Base-by-base conservation (phyloP, 2,888 invertebrate species). In the Erebia epiphron region DNA sequence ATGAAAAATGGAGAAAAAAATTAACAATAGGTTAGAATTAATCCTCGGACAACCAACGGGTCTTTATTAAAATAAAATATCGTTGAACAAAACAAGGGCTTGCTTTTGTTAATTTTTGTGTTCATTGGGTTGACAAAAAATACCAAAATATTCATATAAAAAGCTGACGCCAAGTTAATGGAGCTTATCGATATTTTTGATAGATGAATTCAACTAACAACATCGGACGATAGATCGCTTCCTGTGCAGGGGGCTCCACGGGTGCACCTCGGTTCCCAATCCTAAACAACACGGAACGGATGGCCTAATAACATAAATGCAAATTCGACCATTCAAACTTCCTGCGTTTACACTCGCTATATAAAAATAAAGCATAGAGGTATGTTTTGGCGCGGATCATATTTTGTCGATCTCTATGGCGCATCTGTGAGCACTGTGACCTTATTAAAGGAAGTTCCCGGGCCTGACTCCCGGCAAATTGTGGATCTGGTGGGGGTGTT, bases 261-360 rank as follows among this genome's bases (percentile, higher is more conserved):
- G 68, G 70, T 75, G 73, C 75, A 69, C 43, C 56, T 70, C 56
- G 67, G 75, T 65, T 75, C 77, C 75, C 77, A 66, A 68, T 73
- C 73, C 72, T 52, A 60, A 67, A 67, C 67, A 60, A 49, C 58
- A 2, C 68, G 68, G 74, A 70, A 67, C 90, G 91, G 91, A 91
- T 87, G 86, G 86, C 79, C 84, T 88, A 90, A 91, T 90, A 83
- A 87, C 87, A 89, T 90, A 87, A 90, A 90, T 91, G 91, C 91
- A 90, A 90, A 91, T 91, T 89, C 83, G 87, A 83, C 85, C 87
- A 87, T 90, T 88, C 80, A 73, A 80, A 83, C 83, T 89, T 91
- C 91, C 91, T 89, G 89, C 82, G 49, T 71, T 70, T 69, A 71
- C 74, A 63, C 41, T 64, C 62, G 26, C 64, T 68, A 43, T 70